Percentiles rank a stretch among this genome's conserved stretches.
Conservation (phyloP, 2,888 invertebrate genomes). For the Drosophila buzzatii region DNA sequence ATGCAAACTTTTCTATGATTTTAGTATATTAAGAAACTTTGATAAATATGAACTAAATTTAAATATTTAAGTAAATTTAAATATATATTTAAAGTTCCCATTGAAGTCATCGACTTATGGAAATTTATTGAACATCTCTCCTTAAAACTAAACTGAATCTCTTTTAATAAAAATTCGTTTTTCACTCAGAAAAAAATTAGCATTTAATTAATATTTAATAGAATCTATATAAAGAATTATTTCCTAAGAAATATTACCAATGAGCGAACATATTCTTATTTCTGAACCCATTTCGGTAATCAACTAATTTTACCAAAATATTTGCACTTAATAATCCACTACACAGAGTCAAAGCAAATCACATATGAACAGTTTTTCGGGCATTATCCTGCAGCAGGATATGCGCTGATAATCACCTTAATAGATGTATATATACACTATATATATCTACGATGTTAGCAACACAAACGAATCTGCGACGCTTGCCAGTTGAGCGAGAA, state of each 20-base stretch:
- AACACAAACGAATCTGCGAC: slow-evolving; percentile 37
- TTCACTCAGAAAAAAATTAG: not conserved
- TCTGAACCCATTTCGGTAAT: not conserved
- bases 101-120: not conserved
- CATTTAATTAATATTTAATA: not conserved
- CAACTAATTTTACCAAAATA: not conserved
- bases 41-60: too few species aligned
- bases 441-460: slow-evolving; percentile 2
- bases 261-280: too few species aligned
- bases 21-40: too few species aligned
- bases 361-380: slow-evolving; percentile 21
- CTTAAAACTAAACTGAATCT: too few species aligned
- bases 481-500: slow-evolving; percentile 30
- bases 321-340: slow-evolving; percentile 23
- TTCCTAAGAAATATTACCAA: not conserved
- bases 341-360: slow-evolving; percentile 18
- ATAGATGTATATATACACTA: slow-evolving; percentile 9
- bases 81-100: not conserved
- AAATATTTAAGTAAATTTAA: too few species aligned
- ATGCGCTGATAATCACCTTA: slow-evolving; percentile 50
- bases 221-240: not conserved
- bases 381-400: slow-evolving; percentile 41
- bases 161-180: not conserved
- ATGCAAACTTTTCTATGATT: too few species aligned
- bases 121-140: too few species aligned